Evolutionary conservation across 1,140 invertebrate species (phyloP), one percentile per base, ranked within the genome.

Genomic region (Drosophila subobscura): DNA sequence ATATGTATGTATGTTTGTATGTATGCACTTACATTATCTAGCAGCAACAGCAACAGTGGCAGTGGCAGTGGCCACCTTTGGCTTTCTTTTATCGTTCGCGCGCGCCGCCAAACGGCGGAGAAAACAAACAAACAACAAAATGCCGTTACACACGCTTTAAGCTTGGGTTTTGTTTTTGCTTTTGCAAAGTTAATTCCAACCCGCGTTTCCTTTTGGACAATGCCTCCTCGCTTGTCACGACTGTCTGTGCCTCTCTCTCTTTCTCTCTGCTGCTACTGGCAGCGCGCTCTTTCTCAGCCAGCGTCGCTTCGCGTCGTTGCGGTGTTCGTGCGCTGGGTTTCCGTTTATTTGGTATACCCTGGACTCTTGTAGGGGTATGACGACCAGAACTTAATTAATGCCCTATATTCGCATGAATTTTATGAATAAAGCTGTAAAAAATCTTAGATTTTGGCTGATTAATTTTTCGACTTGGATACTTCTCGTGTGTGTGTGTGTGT

Each of bases 201-300:
- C 61, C 74, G 79, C 76, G 79, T 84, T 84, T 84, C 54, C 80
- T 72, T 84, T 76, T 79, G 60, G 75, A 65, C 77, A 66, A 72
- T 72, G 29, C 47, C 70, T 66, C 47, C 70, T 66, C 68, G 54
- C 51, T 49, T 40, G 40, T 60, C 42, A n/a, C 27, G 25, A 41
- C n/a, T 27, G 57, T 51, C 49, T 23, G 58, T 58, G 58, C 60
- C 56, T 74, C 59, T 37, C 33, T 4, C 10, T 27, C 5, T 27
- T 5, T 37, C 33, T 3, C 33, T 37, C 14, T 44, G 44, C n/a
- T 29, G 23, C 22, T 10, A 49, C 33, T 27, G 55, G 44, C 42
- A 33, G 29, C 29, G 29, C 29, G 29, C 29, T 33, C 29, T 33
- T 10, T 33, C 29, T 10, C 29, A 33, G 8, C 8, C 29, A 33